A percentile compares a stretch with the other conserved stretches of the same genome.
These are phyloP conservation scores for Neopipo cinnamomea DNA, from an alignment of 2,113 vertebrate species.

Conservation along the genomic window DNA sequence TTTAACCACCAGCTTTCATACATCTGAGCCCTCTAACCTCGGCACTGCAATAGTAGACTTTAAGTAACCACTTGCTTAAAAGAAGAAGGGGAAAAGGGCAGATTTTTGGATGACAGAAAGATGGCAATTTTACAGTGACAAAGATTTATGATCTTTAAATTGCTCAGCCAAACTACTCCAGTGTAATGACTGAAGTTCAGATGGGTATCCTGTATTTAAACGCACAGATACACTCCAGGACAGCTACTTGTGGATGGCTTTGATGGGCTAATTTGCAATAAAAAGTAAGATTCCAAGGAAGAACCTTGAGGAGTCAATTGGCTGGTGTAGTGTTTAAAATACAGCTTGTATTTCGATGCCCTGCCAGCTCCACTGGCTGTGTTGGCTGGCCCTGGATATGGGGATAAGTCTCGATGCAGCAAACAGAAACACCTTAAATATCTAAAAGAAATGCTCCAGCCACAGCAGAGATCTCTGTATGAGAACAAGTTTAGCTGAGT, in stretches of 20 bases:
- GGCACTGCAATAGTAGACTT: background rate
- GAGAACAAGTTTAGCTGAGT: background rate
- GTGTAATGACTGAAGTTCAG: background rate
- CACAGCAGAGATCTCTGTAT: background rate
- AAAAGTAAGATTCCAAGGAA: background rate
- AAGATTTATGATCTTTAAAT: background rate
- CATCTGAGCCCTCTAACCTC: slow-evolving; percentile 18
- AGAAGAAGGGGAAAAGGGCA: background rate
- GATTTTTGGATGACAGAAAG: slow-evolving; percentile 4
- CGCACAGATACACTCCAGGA: background rate
- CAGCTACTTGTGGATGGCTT: background rate
- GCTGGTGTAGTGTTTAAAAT: slow-evolving; percentile 15
- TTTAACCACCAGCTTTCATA: slow-evolving; percentile 3
- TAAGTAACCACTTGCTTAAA: background rate
- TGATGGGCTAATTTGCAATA: background rate
- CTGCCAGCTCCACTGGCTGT: background rate
- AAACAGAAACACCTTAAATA: background rate
- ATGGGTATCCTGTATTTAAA: background rate
- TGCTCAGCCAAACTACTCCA: background rate
- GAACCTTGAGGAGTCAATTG: background rate
- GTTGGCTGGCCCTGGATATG: background rate
- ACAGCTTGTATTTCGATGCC: background rate
- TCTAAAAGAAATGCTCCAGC: background rate
- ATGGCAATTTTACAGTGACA: background rate
- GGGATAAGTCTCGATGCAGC: background rate